Base-by-base conservation (phyloP, 2,113 vertebrate species). In the Bos indicus region DNA sequence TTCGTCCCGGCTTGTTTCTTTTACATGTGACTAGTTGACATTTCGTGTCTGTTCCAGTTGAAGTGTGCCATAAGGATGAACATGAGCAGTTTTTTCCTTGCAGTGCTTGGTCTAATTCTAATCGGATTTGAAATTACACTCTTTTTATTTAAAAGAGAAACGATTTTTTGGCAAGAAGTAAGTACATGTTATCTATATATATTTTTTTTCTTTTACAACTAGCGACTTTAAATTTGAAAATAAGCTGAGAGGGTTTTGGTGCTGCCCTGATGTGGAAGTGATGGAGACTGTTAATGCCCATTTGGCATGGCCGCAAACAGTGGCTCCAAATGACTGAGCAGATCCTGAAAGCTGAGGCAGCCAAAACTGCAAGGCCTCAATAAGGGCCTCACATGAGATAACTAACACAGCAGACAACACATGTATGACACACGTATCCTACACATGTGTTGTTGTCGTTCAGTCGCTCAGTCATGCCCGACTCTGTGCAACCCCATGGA, bases 11-110 rank as follows among this genome's bases (percentile, higher is more conserved):
- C 26, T 19, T 60, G 28, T 67, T 80, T 85, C 51, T 14, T 71
- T 57, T 17, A 16, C 14, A 4, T 30, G 2, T 89, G n/a, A 48
- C 21, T 21, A 17, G 7, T 30, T 59, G 90, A 43, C 28, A 11
- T 71, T 51, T 57, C 85, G 13, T 60, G 7, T 81, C 80, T 90
- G 2, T 90, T 86, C 57, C 90, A 81, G 94, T 7, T 97, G n/a
- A 16, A 3, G 1, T 36, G 0, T 6, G 30, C 86, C 67, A 25
- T 81, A n/a, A 46, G 1, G 28, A 19, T 17, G 23, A 95, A 80
- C 16, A 17, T 2, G 14, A 9, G 9, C 11, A 86, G 96, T 43
- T 14, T 23, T 6, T 2, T 0, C 21, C 2, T 93, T 19, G 52
- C 94, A 19, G 1, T 6, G 10, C 7, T 81, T n/a, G 96, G 86